Conservation (phyloP, 1,140 invertebrate species). For the Anagrus nilaparvatae region DNA sequence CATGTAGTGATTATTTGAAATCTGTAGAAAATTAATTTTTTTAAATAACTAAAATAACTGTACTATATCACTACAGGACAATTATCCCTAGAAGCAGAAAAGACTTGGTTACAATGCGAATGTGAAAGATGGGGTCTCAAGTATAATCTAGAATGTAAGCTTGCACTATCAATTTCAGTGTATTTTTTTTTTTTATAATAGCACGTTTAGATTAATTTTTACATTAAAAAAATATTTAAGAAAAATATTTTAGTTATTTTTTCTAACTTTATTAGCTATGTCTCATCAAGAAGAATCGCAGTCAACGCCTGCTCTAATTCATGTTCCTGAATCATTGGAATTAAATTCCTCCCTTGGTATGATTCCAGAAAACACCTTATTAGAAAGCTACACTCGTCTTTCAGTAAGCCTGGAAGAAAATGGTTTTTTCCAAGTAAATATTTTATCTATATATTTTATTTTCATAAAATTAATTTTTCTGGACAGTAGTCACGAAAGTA, state of each 20-base stretch:
- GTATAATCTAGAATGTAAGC: conserved; percentile 69
- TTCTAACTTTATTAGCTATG: conserved; percentile 40
- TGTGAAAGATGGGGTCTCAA: conserved; percentile 73
- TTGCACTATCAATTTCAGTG: conserved; percentile 20
- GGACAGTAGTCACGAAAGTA: too few relatives aligned
- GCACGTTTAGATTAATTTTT: conserved; percentile 3
- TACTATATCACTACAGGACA: conserved; percentile 53
- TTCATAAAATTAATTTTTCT: too few relatives aligned
- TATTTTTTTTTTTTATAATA: too few relatives aligned
- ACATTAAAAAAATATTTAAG: conserved; percentile 2
- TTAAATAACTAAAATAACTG: conserved; percentile 10
- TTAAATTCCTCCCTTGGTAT: conserved; percentile 57
- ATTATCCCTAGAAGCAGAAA: conserved; percentile 74
- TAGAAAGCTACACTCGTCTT: conserved; percentile 75
- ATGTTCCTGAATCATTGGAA: conserved; percentile 47
- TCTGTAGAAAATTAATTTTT: conserved; percentile 13
- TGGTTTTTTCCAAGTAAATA: conserved; percentile 63
- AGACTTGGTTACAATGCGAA: conserved; percentile 80
- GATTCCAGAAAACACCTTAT: conserved; percentile 72
- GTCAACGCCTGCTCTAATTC: conserved; percentile 68
- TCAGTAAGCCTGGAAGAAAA: conserved; percentile 80
- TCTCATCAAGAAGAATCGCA: conserved; percentile 71
- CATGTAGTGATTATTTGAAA: too few relatives aligned
- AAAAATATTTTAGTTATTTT: conserved; percentile 1
- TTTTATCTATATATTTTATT: too few relatives aligned